Evolutionary conservation across 2,888 invertebrate species (phyloP).

Genomic region (Trichopoda pennipes): DNA sequence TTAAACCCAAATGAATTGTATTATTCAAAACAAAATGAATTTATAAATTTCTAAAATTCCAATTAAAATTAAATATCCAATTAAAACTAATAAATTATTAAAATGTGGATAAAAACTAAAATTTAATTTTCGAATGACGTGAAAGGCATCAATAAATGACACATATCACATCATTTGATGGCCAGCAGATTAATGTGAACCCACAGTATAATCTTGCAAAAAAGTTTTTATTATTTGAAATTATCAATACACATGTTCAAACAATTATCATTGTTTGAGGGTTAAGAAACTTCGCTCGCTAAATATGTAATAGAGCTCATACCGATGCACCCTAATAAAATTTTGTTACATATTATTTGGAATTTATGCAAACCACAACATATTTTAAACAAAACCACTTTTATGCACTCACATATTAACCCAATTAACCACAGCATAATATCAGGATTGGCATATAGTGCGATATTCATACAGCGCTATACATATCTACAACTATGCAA

Average conservation of each 20-base stretch:
- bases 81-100: conserved; percentile 52
- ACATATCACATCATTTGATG: conserved; percentile 65
- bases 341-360: conserved; percentile 55
- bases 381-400: conserved; percentile 67
- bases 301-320: conserved; percentile 59
- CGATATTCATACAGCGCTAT: conserved; percentile 21
- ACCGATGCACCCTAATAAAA: conserved; percentile 65
- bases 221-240: conserved; percentile 21
- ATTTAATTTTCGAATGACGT: conserved; percentile 65
- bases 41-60: too few species aligned
- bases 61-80: background rate
- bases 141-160: conserved; percentile 62
- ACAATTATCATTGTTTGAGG: background rate
- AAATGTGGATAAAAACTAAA: conserved; percentile 59
- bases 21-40: too few species aligned
- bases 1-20: too few species aligned
- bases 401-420: conserved; percentile 69
- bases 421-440: conserved; percentile 67
- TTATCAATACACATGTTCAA: background rate
- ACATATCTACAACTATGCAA: background rate
- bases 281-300: conserved; percentile 29
- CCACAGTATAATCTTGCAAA: conserved; percentile 62
- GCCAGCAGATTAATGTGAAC: conserved; percentile 62
- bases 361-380: conserved; percentile 62
- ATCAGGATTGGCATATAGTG: conserved; percentile 65